Base-by-base conservation (phyloP, 1,140 invertebrate genomes). In the Sinonovacula constricta region DNA sequence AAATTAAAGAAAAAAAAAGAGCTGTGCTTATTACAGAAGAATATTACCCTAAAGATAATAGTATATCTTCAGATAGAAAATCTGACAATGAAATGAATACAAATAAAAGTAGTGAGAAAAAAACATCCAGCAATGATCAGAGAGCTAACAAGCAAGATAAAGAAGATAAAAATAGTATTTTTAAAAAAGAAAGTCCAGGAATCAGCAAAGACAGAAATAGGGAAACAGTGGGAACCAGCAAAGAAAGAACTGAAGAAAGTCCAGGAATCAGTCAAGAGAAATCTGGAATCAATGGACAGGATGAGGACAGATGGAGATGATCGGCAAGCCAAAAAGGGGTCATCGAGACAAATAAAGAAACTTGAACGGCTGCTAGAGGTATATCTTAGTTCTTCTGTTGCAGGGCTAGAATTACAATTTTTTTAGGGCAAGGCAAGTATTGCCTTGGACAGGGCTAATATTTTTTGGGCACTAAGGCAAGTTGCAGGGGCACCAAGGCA, bases 331-430 rank as follows among this genome's bases (percentile, higher is more conserved):
- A 74, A 67, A n/a, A 76, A 76, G 33, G 72, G 60, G 1, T 76
- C 72, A n/a, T 22, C 22, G 1, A 76, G 28, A 56, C 72, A 76
- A 30, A 76, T 76, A 1, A 53, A 51, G 65, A 76, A 59, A 45
- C 53, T 76, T 7, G 72, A 76, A 49, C 14, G 18, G 7, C 56
- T 76, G 10, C 59, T 76, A 57, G 62, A 76, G 62, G 72, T 74
- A 60, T 31, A 28, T 26, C n/a, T 28, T 56, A 7, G 7, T 56
- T n/a, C 7, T 24, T 12, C 24, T 7, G 24, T 12, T n/a, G 7
- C 54, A 12, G 22, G 7, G 24, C 14, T n/a, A 56, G 5, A 10
- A 12, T 12, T 10, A 26, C 10, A 1, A 2, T 34, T 3, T 63
- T 12, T 63, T 63, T 12, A 12, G 26, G 22, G 31, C 10, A 18